phyloP scores from a whole-genome alignment of 2,113 vertebrate species.

The Kobus ellipsiprymnus region DNA sequence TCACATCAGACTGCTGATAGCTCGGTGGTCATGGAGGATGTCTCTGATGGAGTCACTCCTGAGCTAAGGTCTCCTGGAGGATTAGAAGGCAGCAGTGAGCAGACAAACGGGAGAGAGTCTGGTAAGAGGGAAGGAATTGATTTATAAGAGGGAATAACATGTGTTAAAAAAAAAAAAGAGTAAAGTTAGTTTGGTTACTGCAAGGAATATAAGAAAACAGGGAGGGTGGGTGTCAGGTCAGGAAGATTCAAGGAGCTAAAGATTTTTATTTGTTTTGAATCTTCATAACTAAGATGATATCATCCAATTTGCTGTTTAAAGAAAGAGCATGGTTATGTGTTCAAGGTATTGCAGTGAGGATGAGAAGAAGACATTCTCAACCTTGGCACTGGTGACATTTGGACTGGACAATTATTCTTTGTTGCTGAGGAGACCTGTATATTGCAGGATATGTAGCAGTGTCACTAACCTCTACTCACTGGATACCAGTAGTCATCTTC shows the following conservation, averaged over 20 bases:
- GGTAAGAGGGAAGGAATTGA: not conserved
- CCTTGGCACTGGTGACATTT: too few species aligned
- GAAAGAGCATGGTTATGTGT: not conserved
- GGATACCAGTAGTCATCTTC: not conserved
- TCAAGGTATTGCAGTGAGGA: not conserved
- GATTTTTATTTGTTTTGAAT: not conserved
- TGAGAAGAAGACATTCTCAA: not conserved
- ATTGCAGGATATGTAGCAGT: not conserved
- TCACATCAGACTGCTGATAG: too few species aligned
- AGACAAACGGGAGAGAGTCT: not conserved
- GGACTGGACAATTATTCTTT: not conserved
- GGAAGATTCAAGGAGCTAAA: not conserved
- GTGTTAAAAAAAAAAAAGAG: not conserved
- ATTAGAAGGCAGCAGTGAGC: not conserved
- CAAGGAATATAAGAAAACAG: not conserved
- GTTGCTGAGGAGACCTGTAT: too few species aligned
- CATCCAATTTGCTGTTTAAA: not conserved
- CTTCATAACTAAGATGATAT: not conserved
- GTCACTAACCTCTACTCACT: too few species aligned
- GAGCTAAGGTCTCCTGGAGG: not conserved
- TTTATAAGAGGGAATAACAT: not conserved
- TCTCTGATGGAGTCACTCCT: not conserved
- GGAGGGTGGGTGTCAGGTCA: not conserved
- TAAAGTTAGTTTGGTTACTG: not conserved
- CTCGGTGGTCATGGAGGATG: too few species aligned